Evolutionary conservation across 1,140 invertebrate species (phyloP).

Genomic region (Polypedilum vanderplanki): DNA sequence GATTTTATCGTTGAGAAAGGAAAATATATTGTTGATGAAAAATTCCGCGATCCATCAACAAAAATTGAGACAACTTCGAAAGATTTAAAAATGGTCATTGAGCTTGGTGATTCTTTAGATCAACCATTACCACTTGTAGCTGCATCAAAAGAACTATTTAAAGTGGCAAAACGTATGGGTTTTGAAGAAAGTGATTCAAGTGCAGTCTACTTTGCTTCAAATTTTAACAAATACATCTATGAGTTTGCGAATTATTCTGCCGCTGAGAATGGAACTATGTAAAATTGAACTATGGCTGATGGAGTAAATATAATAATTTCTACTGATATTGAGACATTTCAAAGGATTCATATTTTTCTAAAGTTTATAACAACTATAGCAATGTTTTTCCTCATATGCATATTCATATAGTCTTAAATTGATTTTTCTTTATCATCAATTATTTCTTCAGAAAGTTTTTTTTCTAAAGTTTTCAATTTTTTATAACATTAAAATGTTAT

Average conservation of each 20-base stretch:
- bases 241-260: not conserved
- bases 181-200: conserved; percentile 88
- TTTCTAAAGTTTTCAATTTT: too few relatives aligned
- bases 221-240: not conserved
- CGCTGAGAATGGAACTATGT: not conserved
- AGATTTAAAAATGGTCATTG: conserved; percentile 79
- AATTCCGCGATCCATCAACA: not conserved
- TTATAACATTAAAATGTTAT: too few relatives aligned
- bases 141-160: conserved; percentile 90
- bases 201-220: conserved; percentile 64
- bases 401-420: too few relatives aligned
- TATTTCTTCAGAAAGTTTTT: too few relatives aligned
- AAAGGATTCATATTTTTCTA: too few relatives aligned
- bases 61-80: conserved; percentile 85
- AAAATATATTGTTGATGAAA: conserved; percentile 50
- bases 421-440: too few relatives aligned
- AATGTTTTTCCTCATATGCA: too few relatives aligned
- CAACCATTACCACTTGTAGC: conserved; percentile 86
- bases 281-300: not conserved
- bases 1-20: conserved; percentile 80
- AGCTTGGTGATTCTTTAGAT: conserved; percentile 79
- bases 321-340: too few relatives aligned
- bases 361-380: too few relatives aligned
- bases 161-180: conserved; percentile 86
- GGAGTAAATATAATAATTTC: too few relatives aligned